Evolutionary conservation across 1,140 invertebrate genomes (phyloP).

Genomic region (Bradysia coprophila): DNA sequence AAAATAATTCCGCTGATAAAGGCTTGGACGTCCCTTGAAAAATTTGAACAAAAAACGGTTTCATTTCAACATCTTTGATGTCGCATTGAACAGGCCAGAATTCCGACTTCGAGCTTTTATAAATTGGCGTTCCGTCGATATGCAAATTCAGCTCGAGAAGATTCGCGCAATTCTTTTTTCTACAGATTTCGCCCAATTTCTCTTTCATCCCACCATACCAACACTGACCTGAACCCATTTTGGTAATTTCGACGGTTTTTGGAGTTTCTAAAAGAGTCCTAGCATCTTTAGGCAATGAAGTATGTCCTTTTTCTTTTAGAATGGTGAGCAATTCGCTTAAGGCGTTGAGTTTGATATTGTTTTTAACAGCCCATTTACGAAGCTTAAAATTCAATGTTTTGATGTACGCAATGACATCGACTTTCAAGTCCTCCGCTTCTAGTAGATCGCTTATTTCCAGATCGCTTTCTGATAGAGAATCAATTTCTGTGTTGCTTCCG

Average conservation of each 20-base stretch:
- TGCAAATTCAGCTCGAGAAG: conserved; percentile 5
- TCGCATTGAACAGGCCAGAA: conserved; percentile 7
- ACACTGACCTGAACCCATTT: conserved; percentile 4
- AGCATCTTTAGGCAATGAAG: conserved; percentile 2
- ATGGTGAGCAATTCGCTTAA: no score
- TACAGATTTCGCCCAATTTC: conserved; percentile 3
- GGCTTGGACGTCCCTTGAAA: conserved; percentile 7
- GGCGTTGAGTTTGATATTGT: no score
- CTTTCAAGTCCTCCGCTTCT: no score
- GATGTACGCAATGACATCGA: no score
- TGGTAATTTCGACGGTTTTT: neutral
- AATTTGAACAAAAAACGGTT: conserved; percentile 5
- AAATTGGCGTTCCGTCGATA: conserved; percentile 7
- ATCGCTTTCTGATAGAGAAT: no score
- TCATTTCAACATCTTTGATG: conserved; percentile 4
- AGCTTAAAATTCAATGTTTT: no score
- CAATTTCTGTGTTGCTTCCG: no score
- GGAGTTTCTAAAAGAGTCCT: conserved; percentile 6
- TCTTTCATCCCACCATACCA: conserved; percentile 5
- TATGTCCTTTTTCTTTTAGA: no score
- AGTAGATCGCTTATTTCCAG: no score
- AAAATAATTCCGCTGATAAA: conserved; percentile 4
- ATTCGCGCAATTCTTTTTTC: neutral
- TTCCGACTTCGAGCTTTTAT: conserved; percentile 3
- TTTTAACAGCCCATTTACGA: no score